Conservation (phyloP, 2,113 vertebrate genomes). For the Tursiops truncatus region DNA sequence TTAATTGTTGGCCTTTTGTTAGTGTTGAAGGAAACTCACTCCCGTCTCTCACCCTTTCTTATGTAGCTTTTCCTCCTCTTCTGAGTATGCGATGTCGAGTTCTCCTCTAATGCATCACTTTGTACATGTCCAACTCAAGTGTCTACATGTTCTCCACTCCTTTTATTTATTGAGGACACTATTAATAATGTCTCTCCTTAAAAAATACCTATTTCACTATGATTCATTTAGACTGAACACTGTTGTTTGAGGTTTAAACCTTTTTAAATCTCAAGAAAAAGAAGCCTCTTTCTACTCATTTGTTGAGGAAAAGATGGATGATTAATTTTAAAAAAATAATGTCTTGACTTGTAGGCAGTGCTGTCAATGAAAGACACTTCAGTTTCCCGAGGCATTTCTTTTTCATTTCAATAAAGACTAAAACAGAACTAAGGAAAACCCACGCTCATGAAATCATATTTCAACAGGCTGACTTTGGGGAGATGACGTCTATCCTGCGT, state of each 20-base stretch:
- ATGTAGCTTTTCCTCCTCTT: background rate
- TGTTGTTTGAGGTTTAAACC: background rate
- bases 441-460: background rate
- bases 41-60: background rate
- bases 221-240: background rate
- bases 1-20: background rate
- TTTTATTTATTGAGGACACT: background rate
- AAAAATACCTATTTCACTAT: background rate
- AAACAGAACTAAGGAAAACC: background rate
- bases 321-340: background rate
- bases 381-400: background rate
- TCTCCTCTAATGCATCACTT: background rate
- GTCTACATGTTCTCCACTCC: background rate
- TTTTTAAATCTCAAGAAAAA: background rate
- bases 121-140: background rate
- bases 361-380: background rate
- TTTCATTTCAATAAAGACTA: background rate
- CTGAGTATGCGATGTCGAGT: background rate
- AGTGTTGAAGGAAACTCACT: background rate
- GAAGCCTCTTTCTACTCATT: background rate
- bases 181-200: background rate
- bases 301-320: background rate
- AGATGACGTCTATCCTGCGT: background rate
- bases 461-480: background rate
- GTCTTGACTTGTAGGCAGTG: background rate